phyloP scores from a whole-genome alignment of 2,113 vertebrate genomes.

The Microcebus ravelobensis region DNA sequence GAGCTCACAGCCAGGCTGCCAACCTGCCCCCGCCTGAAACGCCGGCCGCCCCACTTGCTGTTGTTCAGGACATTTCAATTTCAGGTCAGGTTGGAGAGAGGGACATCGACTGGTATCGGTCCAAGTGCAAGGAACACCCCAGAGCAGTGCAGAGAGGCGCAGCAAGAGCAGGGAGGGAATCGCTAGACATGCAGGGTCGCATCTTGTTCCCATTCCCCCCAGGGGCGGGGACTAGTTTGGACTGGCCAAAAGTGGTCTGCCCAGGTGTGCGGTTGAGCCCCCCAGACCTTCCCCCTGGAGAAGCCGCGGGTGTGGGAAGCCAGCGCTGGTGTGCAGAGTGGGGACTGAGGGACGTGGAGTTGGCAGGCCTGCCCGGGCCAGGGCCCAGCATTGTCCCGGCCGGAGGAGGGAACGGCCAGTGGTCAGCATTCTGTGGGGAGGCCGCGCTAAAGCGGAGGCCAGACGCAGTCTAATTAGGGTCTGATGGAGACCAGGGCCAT shows the following conservation, averaged over 20 bases:
- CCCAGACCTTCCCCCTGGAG: background rate
- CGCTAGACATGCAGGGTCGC: background rate
- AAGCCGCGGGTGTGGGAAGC: background rate
- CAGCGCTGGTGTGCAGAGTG: background rate
- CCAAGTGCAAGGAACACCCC: slow-evolving; percentile 52
- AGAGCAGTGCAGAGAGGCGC: background rate
- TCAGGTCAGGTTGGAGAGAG: slow-evolving; percentile 67
- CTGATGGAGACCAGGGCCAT: slow-evolving; percentile 79
- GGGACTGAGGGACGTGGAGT: background rate
- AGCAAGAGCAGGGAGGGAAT: background rate
- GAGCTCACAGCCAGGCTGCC: slow-evolving; percentile 36
- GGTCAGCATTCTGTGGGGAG: slow-evolving; percentile 40
- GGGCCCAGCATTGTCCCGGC: slow-evolving; percentile 51
- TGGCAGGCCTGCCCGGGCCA: slow-evolving; percentile 56
- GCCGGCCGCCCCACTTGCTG: slow-evolving; percentile 67
- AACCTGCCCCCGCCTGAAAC: background rate
- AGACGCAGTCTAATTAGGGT: slow-evolving; percentile 77
- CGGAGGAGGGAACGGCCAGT: background rate
- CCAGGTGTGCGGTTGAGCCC: background rate
- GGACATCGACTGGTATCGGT: slow-evolving; percentile 39
- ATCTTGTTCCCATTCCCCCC: background rate
- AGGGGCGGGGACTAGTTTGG: background rate
- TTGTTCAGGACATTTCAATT: slow-evolving; percentile 49
- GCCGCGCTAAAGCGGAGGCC: slow-evolving; percentile 3
- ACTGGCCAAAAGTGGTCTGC: background rate